Conservation (phyloP, 1,140 invertebrate genomes). For the Leucophenga varia region DNA sequence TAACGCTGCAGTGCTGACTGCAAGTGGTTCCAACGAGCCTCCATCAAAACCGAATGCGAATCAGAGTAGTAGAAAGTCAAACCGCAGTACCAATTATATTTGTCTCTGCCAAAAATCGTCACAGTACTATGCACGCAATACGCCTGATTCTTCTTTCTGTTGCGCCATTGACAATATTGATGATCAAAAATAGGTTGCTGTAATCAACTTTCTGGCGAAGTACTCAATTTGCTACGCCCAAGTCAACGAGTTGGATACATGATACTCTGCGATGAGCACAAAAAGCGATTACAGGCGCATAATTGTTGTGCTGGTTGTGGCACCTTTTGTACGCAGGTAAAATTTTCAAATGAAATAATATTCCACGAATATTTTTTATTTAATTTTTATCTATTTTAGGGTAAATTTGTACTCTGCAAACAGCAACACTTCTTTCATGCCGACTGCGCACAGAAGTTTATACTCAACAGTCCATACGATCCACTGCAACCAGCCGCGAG, state of each 20-base stretch:
- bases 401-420: constrained; percentile 51
- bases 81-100: constrained; percentile 31
- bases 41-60: not conserved
- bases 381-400: constrained; percentile 17
- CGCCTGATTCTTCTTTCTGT: constrained; percentile 56
- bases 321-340: constrained; percentile 86
- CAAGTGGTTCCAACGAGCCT: not conserved
- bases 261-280: constrained; percentile 81
- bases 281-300: constrained; percentile 73
- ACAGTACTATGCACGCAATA: constrained; percentile 49
- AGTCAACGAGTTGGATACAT: constrained; percentile 80
- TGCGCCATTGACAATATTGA: constrained; percentile 78
- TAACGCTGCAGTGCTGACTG: too few relatives aligned
- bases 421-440: constrained; percentile 55
- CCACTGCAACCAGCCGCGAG: constrained; percentile 58
- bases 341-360: constrained; percentile 5
- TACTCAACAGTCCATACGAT: constrained; percentile 49
- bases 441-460: constrained; percentile 51
- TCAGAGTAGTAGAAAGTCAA: not conserved
- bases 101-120: constrained; percentile 50
- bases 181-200: constrained; percentile 78
- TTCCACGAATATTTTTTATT: not conserved
- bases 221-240: constrained; percentile 69
- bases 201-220: constrained; percentile 60
- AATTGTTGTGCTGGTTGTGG: constrained; percentile 91